Percentiles rank a stretch among this genome's conserved stretches.
phyloP scores from a whole-genome alignment of 1,140 invertebrate species.

The Samia ricini region DNA sequence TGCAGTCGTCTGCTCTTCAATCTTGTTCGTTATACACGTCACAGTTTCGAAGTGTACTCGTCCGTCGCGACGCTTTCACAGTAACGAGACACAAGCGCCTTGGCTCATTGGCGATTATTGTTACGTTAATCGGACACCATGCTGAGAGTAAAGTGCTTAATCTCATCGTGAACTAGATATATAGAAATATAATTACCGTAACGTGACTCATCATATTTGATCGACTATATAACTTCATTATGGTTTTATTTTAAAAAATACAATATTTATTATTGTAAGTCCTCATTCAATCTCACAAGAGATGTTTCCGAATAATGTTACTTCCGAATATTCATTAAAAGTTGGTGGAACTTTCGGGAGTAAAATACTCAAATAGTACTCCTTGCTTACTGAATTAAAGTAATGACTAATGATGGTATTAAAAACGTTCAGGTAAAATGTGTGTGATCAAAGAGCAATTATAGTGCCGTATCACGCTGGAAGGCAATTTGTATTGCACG shows the following conservation, averaged over 20 bases:
- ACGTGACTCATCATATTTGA: no score
- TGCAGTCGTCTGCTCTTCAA: conserved; percentile 16
- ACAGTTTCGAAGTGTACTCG: conserved; percentile 60
- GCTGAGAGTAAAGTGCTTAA: conserved; percentile 19
- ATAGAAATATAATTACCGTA: no score
- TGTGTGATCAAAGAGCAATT: conserved; percentile 35
- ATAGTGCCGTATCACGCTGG: conserved; percentile 35
- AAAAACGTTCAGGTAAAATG: background rate
- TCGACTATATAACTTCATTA: no score
- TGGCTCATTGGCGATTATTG: conserved; percentile 53
- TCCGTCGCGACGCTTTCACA: conserved; percentile 48
- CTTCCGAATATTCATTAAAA: no score
- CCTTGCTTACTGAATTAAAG: no score
- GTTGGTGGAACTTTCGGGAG: no score
- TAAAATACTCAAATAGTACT: no score
- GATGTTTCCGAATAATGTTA: no score
- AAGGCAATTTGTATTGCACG: conserved; percentile 53
- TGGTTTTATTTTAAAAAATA: no score
- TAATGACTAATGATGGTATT: background rate
- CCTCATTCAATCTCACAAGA: no score
- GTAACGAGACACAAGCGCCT: conserved; percentile 58
- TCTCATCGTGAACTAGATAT: conserved; percentile 4
- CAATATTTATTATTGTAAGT: no score
- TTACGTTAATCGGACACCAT: conserved; percentile 31
- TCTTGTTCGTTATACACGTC: conserved; percentile 59